Conservation (phyloP, 64 coral and sea anemone genomes). For the Montipora cactus region DNA sequence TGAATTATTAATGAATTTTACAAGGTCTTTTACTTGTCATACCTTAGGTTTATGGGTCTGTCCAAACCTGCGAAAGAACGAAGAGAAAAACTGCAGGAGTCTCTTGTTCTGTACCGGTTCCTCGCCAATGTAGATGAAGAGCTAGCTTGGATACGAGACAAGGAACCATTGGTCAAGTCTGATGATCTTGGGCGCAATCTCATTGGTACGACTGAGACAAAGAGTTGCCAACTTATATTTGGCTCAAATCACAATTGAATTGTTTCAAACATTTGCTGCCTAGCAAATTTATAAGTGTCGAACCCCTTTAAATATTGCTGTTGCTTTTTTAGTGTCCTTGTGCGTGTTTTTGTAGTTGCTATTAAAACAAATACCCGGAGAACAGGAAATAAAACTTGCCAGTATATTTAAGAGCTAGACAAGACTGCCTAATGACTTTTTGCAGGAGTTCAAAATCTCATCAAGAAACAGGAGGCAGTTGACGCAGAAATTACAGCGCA, state of each 20-base stretch:
- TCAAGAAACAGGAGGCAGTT: conserved; percentile 94
- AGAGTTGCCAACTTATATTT: not conserved
- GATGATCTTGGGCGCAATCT: conserved; percentile 87
- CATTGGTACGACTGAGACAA: conserved; percentile 41
- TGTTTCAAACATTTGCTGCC: no score
- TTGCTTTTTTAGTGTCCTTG: no score
- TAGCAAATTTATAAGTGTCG: no score
- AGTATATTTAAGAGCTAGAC: no score
- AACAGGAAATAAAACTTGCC: no score
- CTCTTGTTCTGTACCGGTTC: conserved; percentile 72
- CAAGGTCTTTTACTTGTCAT: not conserved
- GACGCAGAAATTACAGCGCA: conserved; percentile 81
- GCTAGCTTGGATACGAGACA: conserved; percentile 89
- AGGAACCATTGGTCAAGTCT: conserved; percentile 82
- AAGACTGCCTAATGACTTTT: no score
- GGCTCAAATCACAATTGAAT: no score
- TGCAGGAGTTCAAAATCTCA: conserved; percentile 80
- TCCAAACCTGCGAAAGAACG: conserved; percentile 67
- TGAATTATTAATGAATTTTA: no score
- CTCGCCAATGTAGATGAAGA: conserved; percentile 88
- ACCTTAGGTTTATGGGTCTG: conserved; percentile 74
- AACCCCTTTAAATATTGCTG: no score
- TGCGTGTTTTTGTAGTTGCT: no score
- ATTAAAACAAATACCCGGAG: no score
- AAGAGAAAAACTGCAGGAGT: conserved; percentile 77